Base-by-base conservation (phyloP, 2,888 invertebrate species). In the Cremastinae sp. region DNA sequence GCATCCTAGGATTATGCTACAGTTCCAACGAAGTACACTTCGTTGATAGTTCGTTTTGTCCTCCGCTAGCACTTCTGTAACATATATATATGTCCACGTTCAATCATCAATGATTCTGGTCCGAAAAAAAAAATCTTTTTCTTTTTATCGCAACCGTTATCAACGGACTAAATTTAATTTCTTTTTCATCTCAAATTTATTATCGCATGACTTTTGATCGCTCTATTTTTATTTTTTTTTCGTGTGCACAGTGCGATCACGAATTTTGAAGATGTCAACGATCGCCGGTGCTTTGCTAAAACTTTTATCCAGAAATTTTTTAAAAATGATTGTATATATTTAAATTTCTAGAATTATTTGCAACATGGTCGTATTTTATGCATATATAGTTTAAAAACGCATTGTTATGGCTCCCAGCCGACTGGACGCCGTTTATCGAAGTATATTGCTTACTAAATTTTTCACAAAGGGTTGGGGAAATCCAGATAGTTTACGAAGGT, bases 401-500 rank as follows among this genome's bases (percentile, higher is more conserved):
- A 53, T 18, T 22, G 61, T 18, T 28, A 89, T 89, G 89, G 84
- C 89, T 18, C 88, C 85, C 0, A 90, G 89, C 72, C 86, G 90
- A 79, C 84, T 96, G 84, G 96, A 96, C 89, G 93, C 94, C 75
- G 92, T 96, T 64, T 98, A 97, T 89, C 92, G 98, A 81, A 95
- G 95, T 88, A 92, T 98, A 86, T 92, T 98, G 70, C 91, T 97
- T 71, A 95, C 96, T 0, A 96, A 95, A 90, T 97, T 98, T 90
- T 99, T 98, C 87, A 96, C 96, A 0, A 96, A 97, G 92, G 98
- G 98, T 84, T 99, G 98, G 98, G 98, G 98, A 4, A 94, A 95
- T 87, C 97, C 98, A 20, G 96, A 97, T 84, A 95, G 96, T 90
- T 92, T 99, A 72, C 94, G 95, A 90, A 95, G 95, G 97, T 96